Evolutionary conservation across 2,888 invertebrate genomes (phyloP).

Genomic region (Scaptomyza flava): DNA sequence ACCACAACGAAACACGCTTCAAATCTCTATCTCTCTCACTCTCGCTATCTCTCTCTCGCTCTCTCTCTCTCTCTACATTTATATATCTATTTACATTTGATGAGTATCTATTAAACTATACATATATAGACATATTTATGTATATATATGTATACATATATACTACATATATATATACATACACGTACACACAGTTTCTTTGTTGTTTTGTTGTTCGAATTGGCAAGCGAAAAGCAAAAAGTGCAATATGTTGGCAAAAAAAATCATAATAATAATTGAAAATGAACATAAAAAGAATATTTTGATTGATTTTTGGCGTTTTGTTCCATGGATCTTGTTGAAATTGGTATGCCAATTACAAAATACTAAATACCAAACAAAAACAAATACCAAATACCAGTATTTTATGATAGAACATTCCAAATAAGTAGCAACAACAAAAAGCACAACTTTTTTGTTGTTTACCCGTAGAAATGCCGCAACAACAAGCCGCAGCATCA

Average conservation of each 20-base stretch:
- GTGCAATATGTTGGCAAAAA: conserved; percentile 46
- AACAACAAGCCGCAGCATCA: conserved; percentile 50
- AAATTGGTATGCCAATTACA: conserved; percentile 52
- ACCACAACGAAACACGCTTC: conserved; percentile 35
- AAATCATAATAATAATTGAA: conserved; percentile 35
- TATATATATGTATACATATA: conserved; percentile 29
- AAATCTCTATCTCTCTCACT: conserved; percentile 11
- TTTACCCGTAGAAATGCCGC: conserved; percentile 67
- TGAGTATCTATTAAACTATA: conserved; percentile 30
- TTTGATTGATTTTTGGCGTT: conserved; percentile 78
- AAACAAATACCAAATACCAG: conserved; percentile 22
- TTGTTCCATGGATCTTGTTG: conserved; percentile 78
- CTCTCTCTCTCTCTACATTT: background rate
- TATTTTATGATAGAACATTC: conserved; percentile 35
- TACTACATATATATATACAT: conserved; percentile 29
- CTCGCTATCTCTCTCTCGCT: conserved; percentile 4
- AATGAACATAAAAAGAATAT: conserved; percentile 45
- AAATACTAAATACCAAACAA: conserved; percentile 47
- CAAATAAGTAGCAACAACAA: conserved; percentile 61
- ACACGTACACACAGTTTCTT: conserved; percentile 51
- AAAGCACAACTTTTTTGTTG: conserved; percentile 73
- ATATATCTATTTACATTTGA: conserved; percentile 29
- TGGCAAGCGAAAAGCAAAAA: conserved; percentile 59
- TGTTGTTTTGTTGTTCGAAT: conserved; percentile 75
- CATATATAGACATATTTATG: conserved; percentile 3